Percentiles rank a stretch among this genome's conserved stretches.
phyloP scores from a whole-genome alignment of 2,113 vertebrate genomes.

The Triplophysa siluroides region DNA sequence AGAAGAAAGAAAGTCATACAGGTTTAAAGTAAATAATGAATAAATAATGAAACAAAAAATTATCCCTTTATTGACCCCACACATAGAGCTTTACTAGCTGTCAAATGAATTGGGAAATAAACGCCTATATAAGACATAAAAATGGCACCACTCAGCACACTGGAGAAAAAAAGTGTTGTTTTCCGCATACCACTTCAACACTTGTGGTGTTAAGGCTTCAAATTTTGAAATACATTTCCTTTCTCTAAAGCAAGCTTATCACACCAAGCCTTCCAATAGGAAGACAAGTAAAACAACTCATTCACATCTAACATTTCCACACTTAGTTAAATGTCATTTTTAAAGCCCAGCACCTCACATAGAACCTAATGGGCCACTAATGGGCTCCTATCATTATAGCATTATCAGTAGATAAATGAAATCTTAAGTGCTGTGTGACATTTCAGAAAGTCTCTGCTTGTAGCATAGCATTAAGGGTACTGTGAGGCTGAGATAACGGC shows the following conservation, averaged over 20 bases:
- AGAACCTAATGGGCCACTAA: constrained; percentile 60
- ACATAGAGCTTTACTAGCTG: too few species aligned
- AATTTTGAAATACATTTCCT: background rate
- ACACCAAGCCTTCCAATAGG: constrained; percentile 1
- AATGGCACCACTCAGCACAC: background rate
- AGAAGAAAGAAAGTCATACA: too few species aligned
- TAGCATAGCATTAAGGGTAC: constrained; percentile 48
- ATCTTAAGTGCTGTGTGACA: constrained; percentile 56
- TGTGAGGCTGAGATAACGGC: constrained; percentile 19
- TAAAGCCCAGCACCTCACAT: constrained; percentile 62
- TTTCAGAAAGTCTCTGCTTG: constrained; percentile 51
- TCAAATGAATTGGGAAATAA: too few species aligned
- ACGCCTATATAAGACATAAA: background rate
- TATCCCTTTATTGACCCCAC: too few species aligned
- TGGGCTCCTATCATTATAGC: constrained; percentile 59
- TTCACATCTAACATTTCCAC: constrained; percentile 59
- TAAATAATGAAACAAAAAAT: too few species aligned
- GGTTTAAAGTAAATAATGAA: too few species aligned
- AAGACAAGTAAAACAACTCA: constrained; percentile 38
- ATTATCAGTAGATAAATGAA: constrained; percentile 52
- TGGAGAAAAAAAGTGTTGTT: too few species aligned
- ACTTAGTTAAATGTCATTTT: constrained; percentile 66
- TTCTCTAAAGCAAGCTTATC: background rate
- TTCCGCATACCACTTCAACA: background rate
- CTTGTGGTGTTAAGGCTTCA: background rate